These are phyloP conservation scores for Battus philenor DNA, from an alignment of 1,140 invertebrate genomes.

Conservation along the genomic window DNA sequence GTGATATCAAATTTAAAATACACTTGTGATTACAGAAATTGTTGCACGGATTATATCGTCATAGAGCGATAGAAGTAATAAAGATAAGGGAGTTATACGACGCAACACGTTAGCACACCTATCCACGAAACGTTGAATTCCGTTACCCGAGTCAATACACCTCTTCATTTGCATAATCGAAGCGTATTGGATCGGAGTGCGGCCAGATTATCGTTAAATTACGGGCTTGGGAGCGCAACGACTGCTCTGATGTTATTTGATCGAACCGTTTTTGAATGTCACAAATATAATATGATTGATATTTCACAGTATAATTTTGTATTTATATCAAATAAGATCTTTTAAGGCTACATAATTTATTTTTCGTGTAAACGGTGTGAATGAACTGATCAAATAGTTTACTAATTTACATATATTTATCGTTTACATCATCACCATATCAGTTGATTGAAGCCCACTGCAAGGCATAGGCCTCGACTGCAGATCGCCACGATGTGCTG, in stretches of 20 bases:
- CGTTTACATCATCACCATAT: too few species aligned
- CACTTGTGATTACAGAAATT: slow-evolving; percentile 4
- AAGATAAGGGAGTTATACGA: slow-evolving; percentile 10
- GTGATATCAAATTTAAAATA: slow-evolving; percentile 7
- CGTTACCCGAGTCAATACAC: slow-evolving; percentile 8
- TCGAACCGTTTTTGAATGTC: slow-evolving; percentile 1
- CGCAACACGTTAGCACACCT: slow-evolving; percentile 2
- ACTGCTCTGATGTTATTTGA: slow-evolving; percentile 8
- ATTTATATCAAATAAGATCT: too few species aligned
- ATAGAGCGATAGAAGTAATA: slow-evolving; percentile 1
- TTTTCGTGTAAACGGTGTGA: too few species aligned
- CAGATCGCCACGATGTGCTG: too few species aligned
- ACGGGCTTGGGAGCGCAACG: slow-evolving; percentile 3
- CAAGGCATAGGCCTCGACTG: too few species aligned
- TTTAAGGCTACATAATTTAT: too few species aligned
- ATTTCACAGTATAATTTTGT: not conserved
- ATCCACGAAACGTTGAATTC: slow-evolving; percentile 6
- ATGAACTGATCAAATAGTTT: too few species aligned
- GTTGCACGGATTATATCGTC: slow-evolving; percentile 6
- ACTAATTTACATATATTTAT: too few species aligned
- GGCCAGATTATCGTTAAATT: slow-evolving; percentile 12
- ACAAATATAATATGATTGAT: too few species aligned
- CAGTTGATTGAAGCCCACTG: too few species aligned
- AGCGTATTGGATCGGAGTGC: slow-evolving; percentile 2
- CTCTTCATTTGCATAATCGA: slow-evolving; percentile 9